Evolutionary conservation across 1,140 invertebrate genomes (phyloP).

Genomic region (Nephila pilipes): DNA sequence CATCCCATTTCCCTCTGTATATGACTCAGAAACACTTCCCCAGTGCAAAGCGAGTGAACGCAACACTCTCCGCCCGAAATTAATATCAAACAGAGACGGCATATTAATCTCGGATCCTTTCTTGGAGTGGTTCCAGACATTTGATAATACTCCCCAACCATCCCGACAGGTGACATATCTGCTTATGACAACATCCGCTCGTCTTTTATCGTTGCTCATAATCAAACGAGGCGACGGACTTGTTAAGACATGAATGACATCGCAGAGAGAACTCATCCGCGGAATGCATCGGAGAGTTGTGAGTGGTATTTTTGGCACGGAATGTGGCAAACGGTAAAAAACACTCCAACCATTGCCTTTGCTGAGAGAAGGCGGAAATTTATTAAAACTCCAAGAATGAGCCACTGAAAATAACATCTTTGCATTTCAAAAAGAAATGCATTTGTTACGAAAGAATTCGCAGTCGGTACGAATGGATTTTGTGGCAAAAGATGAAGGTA

Average conservation of each 20-base stretch:
- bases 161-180: background rate
- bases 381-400: no score
- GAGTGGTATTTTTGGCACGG: background rate
- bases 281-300: background rate
- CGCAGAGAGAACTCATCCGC: no score
- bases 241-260: background rate
- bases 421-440: no score
- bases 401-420: no score
- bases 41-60: background rate
- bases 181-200: background rate
- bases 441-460: no score
- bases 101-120: background rate
- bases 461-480: no score
- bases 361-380: no score
- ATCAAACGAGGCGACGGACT: background rate
- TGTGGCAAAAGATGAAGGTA: no score
- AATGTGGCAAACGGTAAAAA: no score
- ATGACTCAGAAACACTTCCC: no score
- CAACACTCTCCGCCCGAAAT: background rate
- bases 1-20: no score
- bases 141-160: background rate
- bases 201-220: background rate
- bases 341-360: no score
- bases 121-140: background rate
- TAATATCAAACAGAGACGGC: background rate